Conservation (phyloP, 1,140 invertebrate species). For the Pseudomyrmex cubaensis region DNA sequence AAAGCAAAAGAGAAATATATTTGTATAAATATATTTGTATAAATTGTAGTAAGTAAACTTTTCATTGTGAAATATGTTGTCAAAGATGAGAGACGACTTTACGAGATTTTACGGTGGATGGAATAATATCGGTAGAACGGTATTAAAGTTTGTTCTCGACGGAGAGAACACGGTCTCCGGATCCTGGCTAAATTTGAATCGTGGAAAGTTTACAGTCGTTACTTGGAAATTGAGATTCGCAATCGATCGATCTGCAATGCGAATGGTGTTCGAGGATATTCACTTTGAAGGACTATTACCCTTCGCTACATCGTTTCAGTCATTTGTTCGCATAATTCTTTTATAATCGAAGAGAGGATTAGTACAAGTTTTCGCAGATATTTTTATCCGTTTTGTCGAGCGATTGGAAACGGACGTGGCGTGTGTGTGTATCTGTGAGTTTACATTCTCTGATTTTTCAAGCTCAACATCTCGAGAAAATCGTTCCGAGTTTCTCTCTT, state of each 20-base stretch:
- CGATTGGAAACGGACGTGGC: constrained; percentile 13
- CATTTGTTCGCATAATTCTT: background rate
- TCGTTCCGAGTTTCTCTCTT: constrained; percentile 32
- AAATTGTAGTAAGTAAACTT: background rate
- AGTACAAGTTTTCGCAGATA: constrained; percentile 20
- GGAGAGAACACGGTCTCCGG: background rate
- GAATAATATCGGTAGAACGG: constrained; percentile 17
- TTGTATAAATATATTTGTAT: background rate
- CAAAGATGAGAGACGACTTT: background rate
- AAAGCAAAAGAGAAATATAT: background rate
- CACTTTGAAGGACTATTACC: background rate
- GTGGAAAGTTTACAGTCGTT: background rate
- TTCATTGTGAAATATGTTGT: too few species aligned
- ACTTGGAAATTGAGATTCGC: background rate
- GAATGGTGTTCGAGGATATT: background rate
- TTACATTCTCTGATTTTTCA: constrained; percentile 6
- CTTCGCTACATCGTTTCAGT: background rate
- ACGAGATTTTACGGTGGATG: constrained; percentile 39
- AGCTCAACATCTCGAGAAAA: constrained; percentile 39
- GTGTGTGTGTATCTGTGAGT: background rate
- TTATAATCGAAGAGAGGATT: background rate
- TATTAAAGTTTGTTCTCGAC: constrained; percentile 4
- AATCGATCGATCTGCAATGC: background rate
- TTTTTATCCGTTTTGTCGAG: background rate
- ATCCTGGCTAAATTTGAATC: background rate